These are phyloP conservation scores for Cyclopterus lumpus DNA, from an alignment of 2,797 vertebrate genomes.

Conservation along the genomic window DNA sequence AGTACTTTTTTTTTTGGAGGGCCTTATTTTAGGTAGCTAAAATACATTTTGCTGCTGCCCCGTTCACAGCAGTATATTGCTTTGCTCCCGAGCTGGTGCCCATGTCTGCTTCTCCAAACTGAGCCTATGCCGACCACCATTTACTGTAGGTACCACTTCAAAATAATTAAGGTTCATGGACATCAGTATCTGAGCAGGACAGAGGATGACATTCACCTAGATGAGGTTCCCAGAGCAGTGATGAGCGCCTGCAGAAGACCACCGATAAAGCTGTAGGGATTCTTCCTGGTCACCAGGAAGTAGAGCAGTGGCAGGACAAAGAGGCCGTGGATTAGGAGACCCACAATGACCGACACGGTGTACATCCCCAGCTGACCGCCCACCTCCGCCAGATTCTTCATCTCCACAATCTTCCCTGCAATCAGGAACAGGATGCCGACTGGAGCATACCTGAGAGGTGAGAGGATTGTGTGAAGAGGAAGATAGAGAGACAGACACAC, in stretches of 20 bases:
- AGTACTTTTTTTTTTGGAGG: too few species aligned
- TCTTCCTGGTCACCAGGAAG: constrained; percentile 91
- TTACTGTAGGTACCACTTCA: not conserved
- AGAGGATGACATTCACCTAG: constrained; percentile 85
- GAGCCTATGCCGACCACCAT: too few species aligned
- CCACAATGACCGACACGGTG: constrained; percentile 91
- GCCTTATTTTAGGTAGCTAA: too few species aligned
- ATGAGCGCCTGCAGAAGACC: constrained; percentile 96
- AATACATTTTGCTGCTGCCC: too few species aligned
- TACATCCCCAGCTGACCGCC: constrained; percentile 97
- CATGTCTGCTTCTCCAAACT: too few species aligned
- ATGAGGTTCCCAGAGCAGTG: constrained; percentile 95
- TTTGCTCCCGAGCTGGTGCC: too few species aligned
- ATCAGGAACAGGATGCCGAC: constrained; percentile 96
- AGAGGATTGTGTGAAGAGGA: not conserved
- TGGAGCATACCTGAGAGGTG: constrained; percentile 90
- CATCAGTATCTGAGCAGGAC: not conserved
- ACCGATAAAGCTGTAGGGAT: constrained; percentile 91
- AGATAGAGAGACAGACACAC: not conserved
- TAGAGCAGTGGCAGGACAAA: constrained; percentile 92
- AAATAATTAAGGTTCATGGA: not conserved
- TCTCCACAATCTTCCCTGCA: constrained; percentile 95
- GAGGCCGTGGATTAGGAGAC: constrained; percentile 92
- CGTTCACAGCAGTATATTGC: too few species aligned
- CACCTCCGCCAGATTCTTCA: constrained; percentile 92